Base-by-base conservation (phyloP, 2,888 invertebrate species). In the Alloscopus bannaensis region DNA sequence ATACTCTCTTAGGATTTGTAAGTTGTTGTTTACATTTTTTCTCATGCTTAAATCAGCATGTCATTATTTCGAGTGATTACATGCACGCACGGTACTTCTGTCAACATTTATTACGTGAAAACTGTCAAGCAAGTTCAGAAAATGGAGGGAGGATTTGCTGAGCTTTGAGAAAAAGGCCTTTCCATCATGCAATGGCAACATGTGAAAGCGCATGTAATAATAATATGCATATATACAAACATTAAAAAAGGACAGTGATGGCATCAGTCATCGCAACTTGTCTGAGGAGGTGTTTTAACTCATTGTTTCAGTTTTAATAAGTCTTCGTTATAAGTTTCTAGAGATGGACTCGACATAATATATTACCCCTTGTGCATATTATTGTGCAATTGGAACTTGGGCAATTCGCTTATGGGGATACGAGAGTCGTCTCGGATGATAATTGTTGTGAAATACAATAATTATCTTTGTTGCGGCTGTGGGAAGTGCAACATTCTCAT, bases 401-500 rank as follows among this genome's bases (percentile, higher is more conserved):
- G 69, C 45, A 69, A 69, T 60, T 29, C n/a, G n/a, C n/a, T n/a
- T 70, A 28, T 36, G 45, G 47, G 60, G 60, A 40, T 50, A 59
- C 29, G 31, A 59, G 31, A 59, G 31, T 70, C 60, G 70, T 59
- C 70, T 70, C 47, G 45, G 70, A 57, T 45, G 42, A 72, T 64
- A 72, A 72, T 64, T 72, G 55, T 52, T 72, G 72, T 62, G 72
- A 52, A 72, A 72, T 72, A 45, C 50, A 26, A 29, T 52, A 45
- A 65, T 65, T 31, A 64, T 16, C 36, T 16, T 6, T 71, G 50
- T 64, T 42, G 28, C 45, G 45, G 16, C 66, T 66, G 72, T 72
- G 72, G 72, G 72, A 72, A 72, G 72, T 72, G 65, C 73, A 73
- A 73, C 45, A 65, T 73, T 73, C 73, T 73, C 72, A 72, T 65